Conservation (phyloP, 2,888 invertebrate genomes). For the Philopedon plagiatum region DNA sequence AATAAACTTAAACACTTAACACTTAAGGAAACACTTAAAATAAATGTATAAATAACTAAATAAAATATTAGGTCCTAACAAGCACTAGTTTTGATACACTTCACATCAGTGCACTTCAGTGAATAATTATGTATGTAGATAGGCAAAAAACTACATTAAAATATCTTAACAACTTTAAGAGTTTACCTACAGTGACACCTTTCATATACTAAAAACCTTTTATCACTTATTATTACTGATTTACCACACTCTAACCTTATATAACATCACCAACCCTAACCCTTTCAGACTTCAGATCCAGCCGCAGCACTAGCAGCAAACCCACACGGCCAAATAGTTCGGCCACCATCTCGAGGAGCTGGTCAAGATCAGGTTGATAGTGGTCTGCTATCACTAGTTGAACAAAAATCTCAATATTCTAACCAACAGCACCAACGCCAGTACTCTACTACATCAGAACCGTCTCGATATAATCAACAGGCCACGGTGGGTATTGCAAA, state of each 20-base stretch:
- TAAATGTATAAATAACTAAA: too few relatives aligned
- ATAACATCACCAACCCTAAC: conserved; percentile 35
- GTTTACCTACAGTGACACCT: background rate
- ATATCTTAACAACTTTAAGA: background rate
- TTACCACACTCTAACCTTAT: background rate
- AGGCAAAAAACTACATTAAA: background rate
- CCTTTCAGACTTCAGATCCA: conserved; percentile 62
- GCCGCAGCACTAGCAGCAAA: conserved; percentile 65
- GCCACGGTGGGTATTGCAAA: conserved; percentile 67
- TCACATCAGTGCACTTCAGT: too few relatives aligned
- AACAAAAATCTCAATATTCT: conserved; percentile 56
- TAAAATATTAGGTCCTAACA: too few relatives aligned
- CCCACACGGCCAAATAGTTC: conserved; percentile 64
- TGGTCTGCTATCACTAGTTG: conserved; percentile 66
- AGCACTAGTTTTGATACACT: too few relatives aligned
- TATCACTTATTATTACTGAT: background rate
- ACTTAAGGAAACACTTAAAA: too few relatives aligned
- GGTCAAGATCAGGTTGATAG: conserved; percentile 61
- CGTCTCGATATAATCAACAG: conserved; percentile 56
- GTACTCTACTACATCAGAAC: conserved; percentile 44
- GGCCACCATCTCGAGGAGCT: conserved; percentile 56
- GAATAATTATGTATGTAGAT: too few relatives aligned
- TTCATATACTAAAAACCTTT: background rate
- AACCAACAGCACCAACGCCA: conserved; percentile 51
- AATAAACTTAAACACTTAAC: too few relatives aligned